phyloP scores from a whole-genome alignment of 2,888 invertebrate genomes.

The Ligdia adustata region DNA sequence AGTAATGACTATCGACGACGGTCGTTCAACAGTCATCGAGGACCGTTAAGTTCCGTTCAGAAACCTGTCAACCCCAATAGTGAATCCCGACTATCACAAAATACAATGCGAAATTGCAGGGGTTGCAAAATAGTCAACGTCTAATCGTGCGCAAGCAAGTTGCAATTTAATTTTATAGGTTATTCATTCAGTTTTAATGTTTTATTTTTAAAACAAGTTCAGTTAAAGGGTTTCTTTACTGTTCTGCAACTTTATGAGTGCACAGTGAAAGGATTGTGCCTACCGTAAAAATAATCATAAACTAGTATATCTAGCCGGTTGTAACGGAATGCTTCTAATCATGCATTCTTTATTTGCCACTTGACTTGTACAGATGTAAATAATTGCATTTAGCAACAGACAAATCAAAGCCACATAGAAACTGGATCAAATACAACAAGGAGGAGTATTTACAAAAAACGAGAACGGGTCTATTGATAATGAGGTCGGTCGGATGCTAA shows the following conservation, averaged over 20 bases:
- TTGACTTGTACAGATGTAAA: neutral
- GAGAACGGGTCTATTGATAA: conserved; percentile 32
- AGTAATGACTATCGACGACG: conserved; percentile 52
- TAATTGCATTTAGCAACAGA: conserved; percentile 6
- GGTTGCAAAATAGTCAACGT: conserved; percentile 75
- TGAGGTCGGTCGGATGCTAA: conserved; percentile 51
- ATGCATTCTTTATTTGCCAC: neutral
- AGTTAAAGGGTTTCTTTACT: conserved; percentile 25
- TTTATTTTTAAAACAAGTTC: conserved; percentile 42
- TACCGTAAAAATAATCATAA: neutral
- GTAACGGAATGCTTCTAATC: too few species aligned
- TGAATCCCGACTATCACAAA: conserved; percentile 56
- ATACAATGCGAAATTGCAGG: conserved; percentile 67
- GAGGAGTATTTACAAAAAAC: conserved; percentile 20
- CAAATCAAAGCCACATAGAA: neutral
- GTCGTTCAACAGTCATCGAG: conserved; percentile 65
- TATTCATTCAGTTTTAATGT: conserved; percentile 42
- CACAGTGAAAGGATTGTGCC: conserved; percentile 1
- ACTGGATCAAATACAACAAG: conserved; percentile 18
- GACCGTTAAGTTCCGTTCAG: conserved; percentile 80
- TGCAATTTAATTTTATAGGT: conserved; percentile 48
- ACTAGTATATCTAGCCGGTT: too few species aligned
- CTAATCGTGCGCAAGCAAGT: conserved; percentile 73
- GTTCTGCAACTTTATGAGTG: conserved; percentile 10
- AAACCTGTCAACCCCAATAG: conserved; percentile 70